Evolutionary conservation across 2,113 vertebrate species (phyloP), one percentile per base, ranked within the genome.

Genomic region (Rattus rattus): DNA sequence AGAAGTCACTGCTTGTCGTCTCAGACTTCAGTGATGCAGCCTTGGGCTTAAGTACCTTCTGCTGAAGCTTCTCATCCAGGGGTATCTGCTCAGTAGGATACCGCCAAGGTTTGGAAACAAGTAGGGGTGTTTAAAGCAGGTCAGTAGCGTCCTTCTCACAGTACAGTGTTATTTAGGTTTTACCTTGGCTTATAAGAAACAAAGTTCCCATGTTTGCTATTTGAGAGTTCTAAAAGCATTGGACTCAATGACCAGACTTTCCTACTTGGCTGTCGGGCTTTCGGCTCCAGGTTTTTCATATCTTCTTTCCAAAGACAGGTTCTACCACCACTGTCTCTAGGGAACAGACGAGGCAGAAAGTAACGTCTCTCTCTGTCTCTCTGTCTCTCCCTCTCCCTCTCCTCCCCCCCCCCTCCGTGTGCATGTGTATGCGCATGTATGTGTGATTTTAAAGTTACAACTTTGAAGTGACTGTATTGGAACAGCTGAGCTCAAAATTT

Each of bases 391-490:
- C 6, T 36, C 13, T 7, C 14, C n/a, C 70, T 20, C 19, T 72
- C 36, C 9, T 17, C n/a, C 33, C 54, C 54, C 13, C 2, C 54
- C 54, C 13, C 30, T 36, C 49, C 54, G 49, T 19, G 52, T 22
- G 33, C 2, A 5, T 3, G 77, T 17, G 73, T 49, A 2, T 76
- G 24, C 14, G 2, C 12, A 20, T 75, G 75, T 49, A 7, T 52
- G 69, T 72, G 70, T 73, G 22, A n/a, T 75, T 97, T 67, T 94
- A 88, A 95, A 94, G 39, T 52, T 36, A 19, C 93, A 96, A 92
- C 63, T 10, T 98, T 98, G 92, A 98, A 96, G 96, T 69, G 95
- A 81, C 70, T 49, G 26, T 86, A 95, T 96, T 88, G 83, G 61
- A 93, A 90, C 79, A 94, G 91, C 79, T 75, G 52, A 96, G 90